Evolutionary conservation across 2,888 invertebrate genomes (phyloP), one percentile per base, ranked within the genome.

Genomic region (Trachelus iudaicus): DNA sequence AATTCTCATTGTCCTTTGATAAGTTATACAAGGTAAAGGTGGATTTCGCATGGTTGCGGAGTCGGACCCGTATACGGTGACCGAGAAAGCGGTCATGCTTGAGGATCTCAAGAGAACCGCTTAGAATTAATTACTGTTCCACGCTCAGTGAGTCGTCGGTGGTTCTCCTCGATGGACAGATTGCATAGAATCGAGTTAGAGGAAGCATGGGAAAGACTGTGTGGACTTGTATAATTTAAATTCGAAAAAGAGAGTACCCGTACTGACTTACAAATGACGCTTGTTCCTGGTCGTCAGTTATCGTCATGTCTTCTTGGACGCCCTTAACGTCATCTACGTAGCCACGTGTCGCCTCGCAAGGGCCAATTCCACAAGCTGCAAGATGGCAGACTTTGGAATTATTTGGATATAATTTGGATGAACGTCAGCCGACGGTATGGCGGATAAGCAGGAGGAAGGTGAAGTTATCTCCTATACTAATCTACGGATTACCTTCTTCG

Each of bases 111-210:
- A 85, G 85, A 87, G 85, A 85, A 87, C 85, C 87, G 89, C 87
- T 89, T 86, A 86, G 87, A 89, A 90, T 90, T 90, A 89, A 90
- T 90, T 89, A 88, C 86, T 85, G 83, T 87, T 87, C 87, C 86
- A 85, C 82, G 86, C 84, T 85, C 87, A 87, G 88, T 88, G 87
- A 90, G 89, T 88, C 87, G 87, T 89, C 85, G 86, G 84, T 56
- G 56, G 9, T 23, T 23, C 56, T 6, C 6, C 83, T 84, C 82
- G 83, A 84, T 79, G 81, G 88, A 89, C 89, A 89, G 87, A 87
- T 85, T 84, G 56, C 56, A 23, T 56, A 23, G 56, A 40, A 40
- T 40, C 15, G 4, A 15, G 15, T 40, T 40, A 15, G 40, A 40
- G 40, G 40, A 40, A 40, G 6, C 40, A 40, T 15, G 15, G 15